Evolutionary conservation across 2,113 vertebrate species (phyloP).

Genomic region (Lepus timidus): DNA sequence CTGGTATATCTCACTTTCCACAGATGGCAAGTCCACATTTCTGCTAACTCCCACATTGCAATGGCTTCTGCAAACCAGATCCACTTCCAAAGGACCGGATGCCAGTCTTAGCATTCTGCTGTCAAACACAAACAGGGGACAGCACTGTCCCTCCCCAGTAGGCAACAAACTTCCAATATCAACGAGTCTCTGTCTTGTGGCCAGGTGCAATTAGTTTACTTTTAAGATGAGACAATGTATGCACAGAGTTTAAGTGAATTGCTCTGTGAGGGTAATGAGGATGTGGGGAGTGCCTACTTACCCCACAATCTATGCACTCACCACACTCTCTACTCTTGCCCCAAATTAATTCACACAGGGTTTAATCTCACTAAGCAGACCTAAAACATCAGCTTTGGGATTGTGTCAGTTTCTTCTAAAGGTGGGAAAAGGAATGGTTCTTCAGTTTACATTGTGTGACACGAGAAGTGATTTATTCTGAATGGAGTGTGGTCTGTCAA

Average conservation of each 20-base stretch:
- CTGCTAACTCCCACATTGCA: background rate
- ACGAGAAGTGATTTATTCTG: background rate
- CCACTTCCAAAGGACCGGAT: background rate
- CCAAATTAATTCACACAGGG: background rate
- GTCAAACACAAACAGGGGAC: background rate
- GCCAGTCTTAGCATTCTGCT: background rate
- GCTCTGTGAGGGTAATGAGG: fast-evolving
- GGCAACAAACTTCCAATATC: background rate
- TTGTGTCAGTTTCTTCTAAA: background rate
- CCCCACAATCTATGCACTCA: background rate
- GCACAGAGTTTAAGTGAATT: background rate
- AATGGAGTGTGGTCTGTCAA: background rate
- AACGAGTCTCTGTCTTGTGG: background rate
- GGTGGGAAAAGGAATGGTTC: background rate
- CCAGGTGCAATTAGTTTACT: background rate
- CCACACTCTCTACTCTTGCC: fast-evolving
- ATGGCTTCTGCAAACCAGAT: background rate
- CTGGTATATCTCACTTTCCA: background rate
- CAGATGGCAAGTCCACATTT: slow-evolving; percentile 30
- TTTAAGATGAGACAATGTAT: background rate
- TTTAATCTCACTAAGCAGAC: background rate
- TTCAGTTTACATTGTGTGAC: background rate
- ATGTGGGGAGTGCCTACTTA: background rate
- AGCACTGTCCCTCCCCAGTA: background rate
- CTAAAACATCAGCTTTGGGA: background rate